Evolutionary conservation across 2,113 vertebrate genomes (phyloP).

Genomic region (Origma solitaria): DNA sequence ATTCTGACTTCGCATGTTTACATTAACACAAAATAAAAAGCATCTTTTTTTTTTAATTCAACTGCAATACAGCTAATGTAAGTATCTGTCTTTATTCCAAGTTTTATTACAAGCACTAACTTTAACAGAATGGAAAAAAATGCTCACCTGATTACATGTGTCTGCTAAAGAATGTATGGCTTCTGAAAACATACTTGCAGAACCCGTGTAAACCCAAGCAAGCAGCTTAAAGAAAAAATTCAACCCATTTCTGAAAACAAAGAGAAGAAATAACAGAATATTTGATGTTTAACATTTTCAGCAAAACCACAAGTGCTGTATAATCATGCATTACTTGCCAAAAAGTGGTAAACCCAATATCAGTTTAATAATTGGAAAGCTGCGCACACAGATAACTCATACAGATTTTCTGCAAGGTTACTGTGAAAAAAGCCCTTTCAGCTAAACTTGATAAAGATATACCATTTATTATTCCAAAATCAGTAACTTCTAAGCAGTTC

Average conservation of each 20-base stretch:
- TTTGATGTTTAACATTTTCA: neutral
- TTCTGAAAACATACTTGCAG: slow-evolving; percentile 98
- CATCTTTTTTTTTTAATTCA: neutral
- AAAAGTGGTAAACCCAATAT: neutral
- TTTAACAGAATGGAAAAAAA: neutral
- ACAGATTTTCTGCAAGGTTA: neutral
- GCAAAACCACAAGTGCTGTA: neutral
- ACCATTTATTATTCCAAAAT: neutral
- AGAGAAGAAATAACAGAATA: slow-evolving; percentile 12
- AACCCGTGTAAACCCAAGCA: slow-evolving; percentile 98
- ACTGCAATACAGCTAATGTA: neutral
- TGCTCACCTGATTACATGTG: slow-evolving; percentile 92
- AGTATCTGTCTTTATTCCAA: neutral
- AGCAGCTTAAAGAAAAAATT: slow-evolving; percentile 98
- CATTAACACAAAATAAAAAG: neutral
- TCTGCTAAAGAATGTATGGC: slow-evolving; percentile 97
- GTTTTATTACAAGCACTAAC: neutral
- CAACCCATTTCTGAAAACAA: slow-evolving; percentile 87
- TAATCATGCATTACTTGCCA: neutral
- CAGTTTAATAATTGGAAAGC: neutral
- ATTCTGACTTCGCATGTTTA: neutral
- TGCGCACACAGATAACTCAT: neutral
- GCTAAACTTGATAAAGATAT: neutral
- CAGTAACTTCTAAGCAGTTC: neutral
- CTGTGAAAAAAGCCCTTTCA: neutral